Percentiles rank a stretch among this genome's conserved stretches.
Conservation (phyloP, 2,113 vertebrate species). For the Centropristis striata region DNA sequence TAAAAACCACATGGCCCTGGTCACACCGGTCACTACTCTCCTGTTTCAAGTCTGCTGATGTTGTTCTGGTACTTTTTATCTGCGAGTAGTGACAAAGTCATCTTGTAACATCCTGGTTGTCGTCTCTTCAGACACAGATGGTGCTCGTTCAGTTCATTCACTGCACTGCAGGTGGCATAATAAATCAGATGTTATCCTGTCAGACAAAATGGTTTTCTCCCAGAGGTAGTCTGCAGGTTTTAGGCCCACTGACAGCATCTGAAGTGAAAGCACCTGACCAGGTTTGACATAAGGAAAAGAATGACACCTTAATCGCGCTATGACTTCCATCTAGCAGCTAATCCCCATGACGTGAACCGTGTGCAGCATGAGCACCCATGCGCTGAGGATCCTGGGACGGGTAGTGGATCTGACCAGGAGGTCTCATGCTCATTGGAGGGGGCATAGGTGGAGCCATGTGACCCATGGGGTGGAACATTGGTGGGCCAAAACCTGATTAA, state of each 20-base stretch:
- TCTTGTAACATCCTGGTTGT: slow-evolving; percentile 21
- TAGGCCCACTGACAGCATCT: slow-evolving; percentile 1
- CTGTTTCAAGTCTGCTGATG: slow-evolving; percentile 25
- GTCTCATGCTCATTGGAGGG: slow-evolving; percentile 93
- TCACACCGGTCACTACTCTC: slow-evolving; percentile 6
- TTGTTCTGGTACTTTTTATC: slow-evolving; percentile 22
- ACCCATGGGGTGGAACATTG: slow-evolving; percentile 89
- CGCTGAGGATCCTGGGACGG: slow-evolving; percentile 97
- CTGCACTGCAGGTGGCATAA: slow-evolving; percentile 39
- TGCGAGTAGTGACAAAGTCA: slow-evolving; percentile 3
- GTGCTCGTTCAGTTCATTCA: slow-evolving; percentile 38
- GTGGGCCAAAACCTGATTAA: slow-evolving; percentile 91
- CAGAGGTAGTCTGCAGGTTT: slow-evolving; percentile 15
- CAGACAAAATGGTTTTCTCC: slow-evolving; percentile 13
- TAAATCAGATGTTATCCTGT: slow-evolving; percentile 13
- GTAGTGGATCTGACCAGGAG: slow-evolving; percentile 95
- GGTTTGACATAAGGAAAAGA: slow-evolving; percentile 18
- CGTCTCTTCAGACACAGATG: slow-evolving; percentile 13
- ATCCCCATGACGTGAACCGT: slow-evolving; percentile 88
- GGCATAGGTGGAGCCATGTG: slow-evolving; percentile 90
- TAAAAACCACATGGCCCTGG: slow-evolving; percentile 18
- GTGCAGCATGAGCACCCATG: slow-evolving; percentile 94
- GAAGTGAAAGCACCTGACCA: slow-evolving; percentile 21
- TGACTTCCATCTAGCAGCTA: slow-evolving; percentile 49
- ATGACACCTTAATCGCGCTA: slow-evolving; percentile 23